phyloP scores from a whole-genome alignment of 2,797 vertebrate genomes.

The Ctenopoma kingsleyae region DNA sequence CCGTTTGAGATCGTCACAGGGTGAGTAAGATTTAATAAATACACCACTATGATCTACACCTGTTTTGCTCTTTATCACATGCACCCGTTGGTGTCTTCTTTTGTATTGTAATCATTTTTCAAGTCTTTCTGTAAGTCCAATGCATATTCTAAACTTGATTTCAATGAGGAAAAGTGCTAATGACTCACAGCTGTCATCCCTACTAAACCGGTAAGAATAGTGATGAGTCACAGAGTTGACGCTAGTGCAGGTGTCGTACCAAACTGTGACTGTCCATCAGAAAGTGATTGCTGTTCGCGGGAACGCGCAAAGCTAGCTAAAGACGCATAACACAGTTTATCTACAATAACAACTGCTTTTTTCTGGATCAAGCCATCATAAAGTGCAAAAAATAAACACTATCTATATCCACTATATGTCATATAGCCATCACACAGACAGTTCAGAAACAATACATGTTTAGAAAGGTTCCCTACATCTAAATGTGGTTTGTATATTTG shows the following conservation, averaged over 20 bases:
- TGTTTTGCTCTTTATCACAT: constrained; percentile 13
- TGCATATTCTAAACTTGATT: constrained; percentile 12
- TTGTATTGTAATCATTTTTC: not conserved
- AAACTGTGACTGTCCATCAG: too few species aligned
- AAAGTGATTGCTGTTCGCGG: too few species aligned
- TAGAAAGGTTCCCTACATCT: too few species aligned
- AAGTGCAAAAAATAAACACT: too few species aligned
- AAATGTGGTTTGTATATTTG: too few species aligned
- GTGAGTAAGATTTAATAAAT: constrained; percentile 80
- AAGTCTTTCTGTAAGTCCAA: not conserved
- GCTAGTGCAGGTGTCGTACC: constrained; percentile 13
- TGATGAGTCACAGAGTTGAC: constrained; percentile 67
- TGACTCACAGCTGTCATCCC: constrained; percentile 50
- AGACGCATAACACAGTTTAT: too few species aligned
- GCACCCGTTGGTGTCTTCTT: not conserved
- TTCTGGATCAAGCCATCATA: too few species aligned
- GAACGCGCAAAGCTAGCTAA: too few species aligned
- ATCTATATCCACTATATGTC: too few species aligned
- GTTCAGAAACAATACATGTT: too few species aligned
- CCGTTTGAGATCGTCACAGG: constrained; percentile 95
- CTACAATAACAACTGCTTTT: too few species aligned
- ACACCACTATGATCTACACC: not conserved
- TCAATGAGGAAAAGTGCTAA: constrained; percentile 33
- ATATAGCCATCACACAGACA: too few species aligned
- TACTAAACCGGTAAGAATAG: constrained; percentile 68